Conservation (phyloP, 2,888 invertebrate species). For the Ophion costatus region DNA sequence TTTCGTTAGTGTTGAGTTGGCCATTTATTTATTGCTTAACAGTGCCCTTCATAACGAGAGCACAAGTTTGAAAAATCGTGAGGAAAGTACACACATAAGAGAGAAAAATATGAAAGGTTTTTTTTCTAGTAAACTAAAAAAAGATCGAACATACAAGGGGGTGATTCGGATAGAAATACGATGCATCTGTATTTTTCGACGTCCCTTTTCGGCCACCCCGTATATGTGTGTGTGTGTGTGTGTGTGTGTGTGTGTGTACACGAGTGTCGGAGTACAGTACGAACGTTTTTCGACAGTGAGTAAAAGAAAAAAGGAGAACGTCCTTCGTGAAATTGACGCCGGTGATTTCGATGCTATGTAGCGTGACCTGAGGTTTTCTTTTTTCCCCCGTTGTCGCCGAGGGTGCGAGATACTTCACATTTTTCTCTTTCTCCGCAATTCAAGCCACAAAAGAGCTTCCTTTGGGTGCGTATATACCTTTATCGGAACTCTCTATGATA, state of each 20-base stretch:
- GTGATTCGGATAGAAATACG: background rate
- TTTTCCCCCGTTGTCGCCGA: background rate
- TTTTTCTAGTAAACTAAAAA: background rate
- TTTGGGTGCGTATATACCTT: slow-evolving; percentile 37
- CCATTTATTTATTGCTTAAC: too few relatives aligned
- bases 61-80: background rate
- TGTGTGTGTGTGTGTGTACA: background rate
- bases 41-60: too few relatives aligned
- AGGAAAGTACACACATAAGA: background rate
- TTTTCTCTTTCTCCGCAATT: slow-evolving; percentile 41
- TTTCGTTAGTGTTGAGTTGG: too few relatives aligned
- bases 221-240: background rate
- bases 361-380: slow-evolving; percentile 41
- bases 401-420: slow-evolving; percentile 51
- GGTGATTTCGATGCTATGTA: slow-evolving; percentile 58
- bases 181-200: background rate
- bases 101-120: background rate
- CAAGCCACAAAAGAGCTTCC: slow-evolving; percentile 56
- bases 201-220: background rate
- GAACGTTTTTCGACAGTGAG: slow-evolving; percentile 45
- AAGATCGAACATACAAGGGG: background rate
- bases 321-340: slow-evolving; percentile 54
- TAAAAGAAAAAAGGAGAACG: slow-evolving; percentile 39
- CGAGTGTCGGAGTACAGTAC: slow-evolving; percentile 11
- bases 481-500: slow-evolving; percentile 27